A percentile compares a stretch with the other conserved stretches of the same genome.
Evolutionary conservation across 30 jellyfish, hydroid and myxozoan genomes (phyloP).

Genomic region (Nemopilema nomurai): DNA sequence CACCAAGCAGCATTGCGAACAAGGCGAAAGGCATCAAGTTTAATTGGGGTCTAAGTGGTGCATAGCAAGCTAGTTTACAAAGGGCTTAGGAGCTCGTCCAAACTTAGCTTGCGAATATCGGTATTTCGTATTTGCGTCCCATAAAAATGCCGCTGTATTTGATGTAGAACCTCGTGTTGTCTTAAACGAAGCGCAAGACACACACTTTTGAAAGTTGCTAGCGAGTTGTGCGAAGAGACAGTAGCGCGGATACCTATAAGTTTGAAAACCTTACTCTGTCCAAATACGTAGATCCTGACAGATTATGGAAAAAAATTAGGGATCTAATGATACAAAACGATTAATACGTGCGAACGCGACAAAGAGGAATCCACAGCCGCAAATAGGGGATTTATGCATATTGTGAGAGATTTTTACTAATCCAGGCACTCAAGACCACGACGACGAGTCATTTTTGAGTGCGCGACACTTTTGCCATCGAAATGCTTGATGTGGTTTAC

Average conservation of each 20-base stretch:
- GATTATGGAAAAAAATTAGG: background rate
- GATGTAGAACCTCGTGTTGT: background rate
- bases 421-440: background rate
- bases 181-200: background rate
- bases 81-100: background rate
- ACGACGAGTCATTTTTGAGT: background rate
- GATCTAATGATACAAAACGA: background rate
- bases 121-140: background rate
- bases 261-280: background rate
- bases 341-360: slow-evolving; percentile 21
- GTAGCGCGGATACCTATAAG: background rate
- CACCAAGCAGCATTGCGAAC: background rate
- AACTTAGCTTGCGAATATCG: background rate
- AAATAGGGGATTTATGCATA: background rate
- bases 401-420: background rate
- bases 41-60: background rate
- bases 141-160: background rate
- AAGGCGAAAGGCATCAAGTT: background rate
- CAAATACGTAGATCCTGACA: background rate
- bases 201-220: background rate
- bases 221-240: background rate
- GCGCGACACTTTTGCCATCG: background rate
- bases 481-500: background rate
- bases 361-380: slow-evolving; percentile 13
- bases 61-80: background rate